Evolutionary conservation across 2,888 invertebrate genomes (phyloP).

Genomic region (Tetranychus piercei): DNA sequence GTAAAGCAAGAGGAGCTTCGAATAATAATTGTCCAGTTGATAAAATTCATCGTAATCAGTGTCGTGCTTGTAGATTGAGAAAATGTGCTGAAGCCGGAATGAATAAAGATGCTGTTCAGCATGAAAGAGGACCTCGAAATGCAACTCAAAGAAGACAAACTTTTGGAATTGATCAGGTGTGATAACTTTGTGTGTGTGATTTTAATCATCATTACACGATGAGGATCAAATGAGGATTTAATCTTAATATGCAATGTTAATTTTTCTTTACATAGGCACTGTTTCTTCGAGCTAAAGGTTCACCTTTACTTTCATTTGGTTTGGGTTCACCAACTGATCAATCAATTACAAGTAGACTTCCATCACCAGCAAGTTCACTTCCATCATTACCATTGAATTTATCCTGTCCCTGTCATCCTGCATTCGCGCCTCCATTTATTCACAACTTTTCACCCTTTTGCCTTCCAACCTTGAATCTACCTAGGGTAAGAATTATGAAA

Average conservation of each 20-base stretch:
- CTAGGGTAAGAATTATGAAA: too few relatives aligned
- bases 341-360: neutral
- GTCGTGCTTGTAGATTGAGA: slow-evolving; percentile 70
- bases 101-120: slow-evolving; percentile 96
- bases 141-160: slow-evolving; percentile 72
- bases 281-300: neutral
- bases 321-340: neutral
- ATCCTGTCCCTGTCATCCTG: slow-evolving; percentile 5
- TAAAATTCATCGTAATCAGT: slow-evolving; percentile 89
- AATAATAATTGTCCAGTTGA: slow-evolving; percentile 56
- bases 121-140: slow-evolving; percentile 88
- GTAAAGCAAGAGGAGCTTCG: slow-evolving; percentile 72
- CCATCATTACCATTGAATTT: slow-evolving; percentile 5
- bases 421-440: neutral
- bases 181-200: slow-evolving; percentile 49
- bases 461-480: too few relatives aligned
- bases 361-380: slow-evolving; percentile 5
- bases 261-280: neutral
- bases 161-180: slow-evolving; percentile 42
- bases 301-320: neutral
- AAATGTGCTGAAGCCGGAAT: slow-evolving; percentile 82
- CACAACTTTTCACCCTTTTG: too few relatives aligned
- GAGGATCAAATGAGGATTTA: too few relatives aligned
- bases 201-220: too few relatives aligned
- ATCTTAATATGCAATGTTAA: too few relatives aligned